Evolutionary conservation across 2,113 vertebrate genomes (phyloP), one percentile per base, ranked within the genome.

Genomic region (Thoracochromis brauschi): DNA sequence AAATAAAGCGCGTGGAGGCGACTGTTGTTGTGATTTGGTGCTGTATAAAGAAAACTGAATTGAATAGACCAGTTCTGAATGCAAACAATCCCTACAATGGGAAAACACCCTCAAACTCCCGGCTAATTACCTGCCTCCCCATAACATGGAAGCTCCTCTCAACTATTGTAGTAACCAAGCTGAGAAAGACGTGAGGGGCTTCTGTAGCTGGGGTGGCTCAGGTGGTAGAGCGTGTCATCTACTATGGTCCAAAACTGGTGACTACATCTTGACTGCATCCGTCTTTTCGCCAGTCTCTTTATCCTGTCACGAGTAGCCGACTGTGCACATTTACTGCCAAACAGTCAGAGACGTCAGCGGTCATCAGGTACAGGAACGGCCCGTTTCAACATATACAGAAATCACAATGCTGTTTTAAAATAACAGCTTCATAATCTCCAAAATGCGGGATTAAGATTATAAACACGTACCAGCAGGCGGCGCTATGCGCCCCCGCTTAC

Each of bases 111-210:
- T 33, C 5, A 17, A 60, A 17, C 2, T 31, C 24, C 24, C 24
- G 24, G 24, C 24, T 24, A 57, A 13, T 3, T 3, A 14, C 24
- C 54, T 17, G 26, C 29, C 54, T 57, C 12, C 14, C 12, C 21
- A 26, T 26, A 60, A 60, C 57, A 31, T 58, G 55, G 55, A 31
- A 1, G 57, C 57, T 31, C 26, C 57, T 31, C 57, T 60, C 57
- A 31, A 29, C 0, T 17, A 60, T 33, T 0, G 2, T 60, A 17
- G 8, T 0, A 31, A 60, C 57, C 57, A 4, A 33, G 16, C 57
- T 60, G 14, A 31, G 57, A 60, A 60, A 29, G 26, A 31, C 57
- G 31, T 1, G 14, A 24, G 21, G 0, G 53, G 21, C 11, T 24
- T 24, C 21, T 55, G 53, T 55, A 55, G n/a, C 53, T 55, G 53